Conservation (phyloP, 2,888 invertebrate species). For the Dione vanillae region DNA sequence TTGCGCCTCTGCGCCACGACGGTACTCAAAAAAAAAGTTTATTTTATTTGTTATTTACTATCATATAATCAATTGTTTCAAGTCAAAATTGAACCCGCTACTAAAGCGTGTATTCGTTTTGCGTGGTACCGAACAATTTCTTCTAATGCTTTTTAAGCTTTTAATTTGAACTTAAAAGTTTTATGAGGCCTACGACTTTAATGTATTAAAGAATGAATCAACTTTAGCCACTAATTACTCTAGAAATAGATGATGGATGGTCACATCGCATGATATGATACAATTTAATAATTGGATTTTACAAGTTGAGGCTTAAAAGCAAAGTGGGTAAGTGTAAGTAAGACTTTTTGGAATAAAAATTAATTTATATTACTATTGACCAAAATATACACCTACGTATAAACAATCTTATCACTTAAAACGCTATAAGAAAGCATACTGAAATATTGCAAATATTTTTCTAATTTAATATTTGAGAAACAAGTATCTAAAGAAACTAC, state of each 20-base stretch:
- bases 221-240: constrained; percentile 24
- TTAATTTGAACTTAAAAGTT: no score
- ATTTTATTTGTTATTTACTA: no score
- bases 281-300: constrained; percentile 21
- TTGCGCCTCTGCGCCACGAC: no score
- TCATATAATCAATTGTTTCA: no score
- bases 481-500: no score
- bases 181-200: background rate
- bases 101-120: background rate
- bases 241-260: constrained; percentile 23
- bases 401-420: no score
- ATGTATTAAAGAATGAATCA: constrained; percentile 20
- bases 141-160: background rate
- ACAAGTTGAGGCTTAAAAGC: background rate
- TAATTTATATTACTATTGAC: background rate
- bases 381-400: no score
- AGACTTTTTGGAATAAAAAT: background rate
- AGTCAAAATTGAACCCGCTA: background rate
- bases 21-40: no score
- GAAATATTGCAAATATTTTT: no score
- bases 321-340: background rate
- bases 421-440: no score
- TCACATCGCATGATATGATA: constrained; percentile 24
- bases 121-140: background rate
- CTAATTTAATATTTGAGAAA: no score